Conservation (phyloP, 1,140 invertebrate genomes). For the Dolichoris vasculosae region DNA sequence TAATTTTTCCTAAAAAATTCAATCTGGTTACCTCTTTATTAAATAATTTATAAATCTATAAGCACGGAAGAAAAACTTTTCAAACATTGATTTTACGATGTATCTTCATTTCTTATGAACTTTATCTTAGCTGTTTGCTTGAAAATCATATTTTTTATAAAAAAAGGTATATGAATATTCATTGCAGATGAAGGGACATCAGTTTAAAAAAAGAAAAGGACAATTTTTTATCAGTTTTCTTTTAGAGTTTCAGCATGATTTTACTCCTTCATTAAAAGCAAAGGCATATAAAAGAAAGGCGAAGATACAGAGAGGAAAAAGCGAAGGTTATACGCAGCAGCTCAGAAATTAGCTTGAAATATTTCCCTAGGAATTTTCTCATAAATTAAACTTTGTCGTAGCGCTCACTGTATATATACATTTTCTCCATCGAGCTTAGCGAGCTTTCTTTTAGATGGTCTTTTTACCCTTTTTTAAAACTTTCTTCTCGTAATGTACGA, state of each 20-base stretch:
- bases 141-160: slow-evolving; percentile 4
- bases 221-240: slow-evolving; percentile 13
- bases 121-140: slow-evolving; percentile 2
- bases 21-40: slow-evolving; percentile 1
- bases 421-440: slow-evolving; percentile 20
- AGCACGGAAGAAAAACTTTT: neutral
- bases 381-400: slow-evolving; percentile 67
- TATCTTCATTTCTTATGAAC: neutral
- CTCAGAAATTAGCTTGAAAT: slow-evolving; percentile 68
- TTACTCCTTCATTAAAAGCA: slow-evolving; percentile 49
- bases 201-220: slow-evolving; percentile 19
- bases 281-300: slow-evolving; percentile 49
- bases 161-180: slow-evolving; percentile 5
- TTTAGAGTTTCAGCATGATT: slow-evolving; percentile 25
- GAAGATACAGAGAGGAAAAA: slow-evolving; percentile 37
- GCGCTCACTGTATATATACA: slow-evolving; percentile 24
- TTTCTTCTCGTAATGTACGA: slow-evolving; percentile 6
- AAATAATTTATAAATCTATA: neutral
- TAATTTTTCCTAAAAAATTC: neutral
- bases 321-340: slow-evolving; percentile 56
- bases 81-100: slow-evolving; percentile 1
- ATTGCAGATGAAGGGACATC: slow-evolving; percentile 36
- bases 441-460: neutral
- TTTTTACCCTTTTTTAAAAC: slow-evolving; percentile 12
- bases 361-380: slow-evolving; percentile 64